Base-by-base conservation (phyloP, 2,797 vertebrate genomes). In the Prunella strophiata region DNA sequence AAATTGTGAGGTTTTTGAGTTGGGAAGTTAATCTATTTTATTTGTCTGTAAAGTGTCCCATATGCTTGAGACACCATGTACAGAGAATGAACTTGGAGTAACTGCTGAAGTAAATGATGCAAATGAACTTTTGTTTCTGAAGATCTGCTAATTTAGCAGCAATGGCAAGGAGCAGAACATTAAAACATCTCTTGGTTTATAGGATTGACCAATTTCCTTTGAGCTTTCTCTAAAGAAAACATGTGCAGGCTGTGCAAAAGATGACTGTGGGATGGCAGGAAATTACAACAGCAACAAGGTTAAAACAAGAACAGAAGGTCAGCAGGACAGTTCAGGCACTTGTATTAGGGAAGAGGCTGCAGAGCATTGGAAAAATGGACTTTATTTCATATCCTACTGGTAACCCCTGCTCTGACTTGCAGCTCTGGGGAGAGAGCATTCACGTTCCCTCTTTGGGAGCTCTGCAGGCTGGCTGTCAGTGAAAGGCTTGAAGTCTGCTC, bases 241-340 rank as follows among this genome's bases (percentile, higher is more conserved):
- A 0, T 6, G 4, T 51, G 38, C 23, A 72, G 62, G 16, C 1
- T 1, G 13, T 43, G 54, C 42, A 61, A 25, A 91, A 74, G 65
- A 34, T 77, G 61, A 13, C 42, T 87, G 16, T 30, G 43, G 29
- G 63, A 55, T 77, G 65, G 30, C 36, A 85, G 81, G 61, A 92
- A 92, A 72, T 84, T 11, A 65, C 2, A 76, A 4, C 32, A 77
- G 15, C 3, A 30, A 11, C 34, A 36, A 88, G 38, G 54, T 91
- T 88, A 22, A 74, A 83, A 65, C 23, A 65, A 77, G 65, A 85
- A 50, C 57, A 54, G 11, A 89, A 89, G n/a, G 75, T 89, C 85
- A 65, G 50, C 66, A 58, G 85, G 54, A 88, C 50, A n/a, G 36
- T 48, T 78, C 29, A 50, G 58, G 26, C 43, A 16, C 26, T 87